A percentile compares a stretch with the other conserved stretches of the same genome.
Evolutionary conservation across 2,888 invertebrate genomes (phyloP).

Genomic region (Rhimphoctona megacephalus): DNA sequence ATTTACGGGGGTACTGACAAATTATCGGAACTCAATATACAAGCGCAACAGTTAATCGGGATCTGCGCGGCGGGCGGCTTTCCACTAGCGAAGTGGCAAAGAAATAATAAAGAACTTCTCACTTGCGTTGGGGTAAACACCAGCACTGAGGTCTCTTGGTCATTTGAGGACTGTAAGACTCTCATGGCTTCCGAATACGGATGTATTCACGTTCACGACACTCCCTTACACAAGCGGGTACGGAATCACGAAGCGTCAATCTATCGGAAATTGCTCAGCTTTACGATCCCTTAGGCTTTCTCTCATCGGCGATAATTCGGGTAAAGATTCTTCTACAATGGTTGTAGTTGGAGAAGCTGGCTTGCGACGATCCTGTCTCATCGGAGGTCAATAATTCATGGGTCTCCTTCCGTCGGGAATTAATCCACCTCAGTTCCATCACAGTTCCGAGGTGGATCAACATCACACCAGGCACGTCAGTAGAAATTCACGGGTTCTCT

Average conservation of each 20-base stretch:
- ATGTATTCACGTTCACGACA: not conserved
- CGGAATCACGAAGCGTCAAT: not conserved
- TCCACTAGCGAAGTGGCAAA: no score
- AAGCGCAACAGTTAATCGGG: not conserved
- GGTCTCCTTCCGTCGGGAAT: not conserved
- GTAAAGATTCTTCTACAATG: not conserved
- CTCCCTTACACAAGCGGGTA: not conserved
- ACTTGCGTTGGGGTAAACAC: not conserved
- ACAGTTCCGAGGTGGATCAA: not conserved
- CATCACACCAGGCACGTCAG: not conserved
- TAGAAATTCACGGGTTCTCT: not conserved
- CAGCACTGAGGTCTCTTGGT: not conserved
- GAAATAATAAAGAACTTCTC: no score
- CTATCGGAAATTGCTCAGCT: not conserved
- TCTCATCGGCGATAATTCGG: not conserved
- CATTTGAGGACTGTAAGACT: not conserved
- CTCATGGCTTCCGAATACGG: not conserved
- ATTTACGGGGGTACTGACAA: slow-evolving; percentile 60
- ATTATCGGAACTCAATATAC: not conserved
- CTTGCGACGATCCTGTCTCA: not conserved
- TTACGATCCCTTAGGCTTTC: not conserved
- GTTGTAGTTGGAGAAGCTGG: not conserved
- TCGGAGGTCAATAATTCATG: not conserved
- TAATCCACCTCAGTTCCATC: not conserved
- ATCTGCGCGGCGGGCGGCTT: not conserved